These are phyloP conservation scores for Heliconius cydno DNA, from an alignment of 2,888 invertebrate genomes.

Conservation along the genomic window DNA sequence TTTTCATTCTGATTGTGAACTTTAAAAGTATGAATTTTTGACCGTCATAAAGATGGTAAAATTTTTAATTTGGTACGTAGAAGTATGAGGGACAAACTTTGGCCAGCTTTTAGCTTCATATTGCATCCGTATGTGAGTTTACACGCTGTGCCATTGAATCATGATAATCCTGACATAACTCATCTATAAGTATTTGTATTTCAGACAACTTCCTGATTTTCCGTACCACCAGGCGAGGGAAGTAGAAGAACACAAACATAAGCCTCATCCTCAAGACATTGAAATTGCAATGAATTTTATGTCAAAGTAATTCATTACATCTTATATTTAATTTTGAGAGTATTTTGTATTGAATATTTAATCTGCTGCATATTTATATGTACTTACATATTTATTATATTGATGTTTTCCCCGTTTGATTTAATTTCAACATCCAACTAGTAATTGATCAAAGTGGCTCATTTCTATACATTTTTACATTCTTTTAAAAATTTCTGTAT, in stretches of 20 bases:
- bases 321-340: not conserved
- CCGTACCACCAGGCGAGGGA: conserved; percentile 57
- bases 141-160: no score
- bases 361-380: not conserved
- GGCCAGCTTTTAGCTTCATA: no score
- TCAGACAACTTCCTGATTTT: conserved; percentile 53
- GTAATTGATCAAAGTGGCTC: not conserved
- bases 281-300: conserved; percentile 65
- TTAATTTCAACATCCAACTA: not conserved
- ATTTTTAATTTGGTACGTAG: no score
- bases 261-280: conserved; percentile 70
- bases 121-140: no score
- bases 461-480: not conserved
- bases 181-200: conserved; percentile 34
- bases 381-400: not conserved
- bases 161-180: no score
- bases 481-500: not conserved
- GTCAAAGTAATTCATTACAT: conserved; percentile 57
- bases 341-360: no score
- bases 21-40: no score
- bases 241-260: conserved; percentile 52
- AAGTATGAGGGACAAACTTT: no score
- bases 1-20: no score
- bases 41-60: no score
- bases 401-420: not conserved